These are phyloP conservation scores for Anolis sagrei DNA, from an alignment of 2,113 vertebrate genomes.

Conservation along the genomic window DNA sequence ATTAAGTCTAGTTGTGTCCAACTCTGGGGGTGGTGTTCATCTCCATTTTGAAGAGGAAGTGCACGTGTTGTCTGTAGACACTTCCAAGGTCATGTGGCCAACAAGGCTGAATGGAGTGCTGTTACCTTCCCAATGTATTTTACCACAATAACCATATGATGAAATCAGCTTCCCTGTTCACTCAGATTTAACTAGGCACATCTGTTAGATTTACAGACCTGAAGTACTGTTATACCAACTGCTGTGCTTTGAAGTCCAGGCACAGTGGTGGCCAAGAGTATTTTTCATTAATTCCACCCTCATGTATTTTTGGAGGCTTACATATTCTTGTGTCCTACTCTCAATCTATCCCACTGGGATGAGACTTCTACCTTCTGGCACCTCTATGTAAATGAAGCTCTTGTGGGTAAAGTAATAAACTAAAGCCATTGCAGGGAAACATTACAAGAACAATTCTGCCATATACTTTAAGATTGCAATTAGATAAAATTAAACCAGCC, in stretches of 20 bases:
- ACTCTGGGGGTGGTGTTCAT: no score
- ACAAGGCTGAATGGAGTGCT: no score
- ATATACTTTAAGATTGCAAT: conserved; percentile 62
- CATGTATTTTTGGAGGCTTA: not conserved
- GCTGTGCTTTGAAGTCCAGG: not conserved
- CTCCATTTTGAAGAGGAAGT: no score
- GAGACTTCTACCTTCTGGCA: conserved; percentile 38
- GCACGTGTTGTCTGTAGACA: no score
- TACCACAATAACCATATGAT: no score
- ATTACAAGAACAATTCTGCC: conserved; percentile 57
- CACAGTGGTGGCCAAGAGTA: not conserved
- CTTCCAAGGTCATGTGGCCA: no score
- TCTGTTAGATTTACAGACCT: not conserved
- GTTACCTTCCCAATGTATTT: no score
- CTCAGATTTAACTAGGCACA: not conserved
- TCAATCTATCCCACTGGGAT: conserved; percentile 48
- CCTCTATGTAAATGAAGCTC: conserved; percentile 28
- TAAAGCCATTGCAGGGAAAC: conserved; percentile 58
- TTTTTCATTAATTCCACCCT: not conserved
- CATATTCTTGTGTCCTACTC: conserved; percentile 19
- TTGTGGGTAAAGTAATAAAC: conserved; percentile 44
- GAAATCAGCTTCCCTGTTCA: not conserved
- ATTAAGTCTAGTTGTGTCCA: no score
- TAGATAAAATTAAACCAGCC: conserved; percentile 73
- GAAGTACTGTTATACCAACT: not conserved